Evolutionary conservation across 2,113 vertebrate genomes (phyloP), one percentile per base, ranked within the genome.

Genomic region (Pteruthius melanotis): DNA sequence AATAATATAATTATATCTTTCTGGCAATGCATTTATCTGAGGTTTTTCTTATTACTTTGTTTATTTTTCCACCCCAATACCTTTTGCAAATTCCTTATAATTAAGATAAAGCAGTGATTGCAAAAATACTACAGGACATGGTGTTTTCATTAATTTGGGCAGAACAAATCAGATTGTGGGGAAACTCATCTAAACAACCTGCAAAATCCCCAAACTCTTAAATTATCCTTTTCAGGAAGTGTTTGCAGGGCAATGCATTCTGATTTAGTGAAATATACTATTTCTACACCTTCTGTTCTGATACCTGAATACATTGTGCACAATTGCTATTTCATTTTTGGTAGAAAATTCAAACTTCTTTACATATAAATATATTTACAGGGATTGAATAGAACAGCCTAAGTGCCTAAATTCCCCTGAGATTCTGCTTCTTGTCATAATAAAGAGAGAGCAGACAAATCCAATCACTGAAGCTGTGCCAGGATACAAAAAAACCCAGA

Each of bases 11-110:
- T 83, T 49, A 37, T 8, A 10, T 49, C n/a, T 90, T 72, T 28
- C 59, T 65, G 39, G 40, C 11, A 69, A 66, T 6, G 8, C 30
- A 37, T 53, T 90, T 83, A 70, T 74, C 68, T 57, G 50, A 30
- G 26, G 65, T 49, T 65, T 79, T 66, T 61, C 56, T 64, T 61
- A 69, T 50, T 35, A 12, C 39, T 92, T 80, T 94, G 63, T 72
- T 95, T 89, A 31, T 53, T 92, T 95, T 95, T 80, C 76, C 45
- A n/a, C 68, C 74, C 71, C 83, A 69, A 74, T 61, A 50, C 59
- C 31, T 92, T 89, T 50, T 30, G 35, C 60, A 92, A 91, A 95
- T 96, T 70, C 24, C 76, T 89, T 72, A 56, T 47, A 75, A 89
- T 87, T 89, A 80, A 87, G 89, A 89, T 70, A 86, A 40, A 83